phyloP scores from a whole-genome alignment of 2,113 vertebrate species.

The Plectropomus leopardus region DNA sequence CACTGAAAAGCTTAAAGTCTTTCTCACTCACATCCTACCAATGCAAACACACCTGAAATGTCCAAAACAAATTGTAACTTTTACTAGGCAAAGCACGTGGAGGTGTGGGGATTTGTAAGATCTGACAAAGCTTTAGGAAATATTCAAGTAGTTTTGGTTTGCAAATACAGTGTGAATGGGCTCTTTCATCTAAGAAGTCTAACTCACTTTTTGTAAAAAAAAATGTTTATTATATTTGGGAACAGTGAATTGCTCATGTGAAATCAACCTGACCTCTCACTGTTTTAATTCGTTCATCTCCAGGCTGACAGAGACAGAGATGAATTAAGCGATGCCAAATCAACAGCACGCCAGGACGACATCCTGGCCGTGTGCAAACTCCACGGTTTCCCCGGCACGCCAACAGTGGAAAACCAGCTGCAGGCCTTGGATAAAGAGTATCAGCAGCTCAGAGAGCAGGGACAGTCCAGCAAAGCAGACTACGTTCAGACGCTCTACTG shows the following conservation, averaged over 20 bases:
- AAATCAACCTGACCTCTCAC: neutral
- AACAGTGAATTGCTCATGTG: neutral
- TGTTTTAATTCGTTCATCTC: neutral
- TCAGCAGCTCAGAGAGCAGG: slow-evolving; percentile 79
- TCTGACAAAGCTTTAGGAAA: neutral
- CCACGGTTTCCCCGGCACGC: slow-evolving; percentile 72
- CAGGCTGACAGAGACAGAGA: slow-evolving; percentile 61
- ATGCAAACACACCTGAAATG: neutral
- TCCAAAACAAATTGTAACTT: neutral
- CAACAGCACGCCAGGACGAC: slow-evolving; percentile 77
- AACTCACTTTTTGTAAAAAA: no score
- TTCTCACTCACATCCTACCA: neutral
- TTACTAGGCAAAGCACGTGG: no score
- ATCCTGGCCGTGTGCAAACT: slow-evolving; percentile 82
- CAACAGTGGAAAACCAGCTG: slow-evolving; percentile 78
- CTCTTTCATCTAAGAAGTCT: neutral
- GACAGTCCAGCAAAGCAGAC: slow-evolving; percentile 78
- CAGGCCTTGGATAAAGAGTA: slow-evolving; percentile 82
- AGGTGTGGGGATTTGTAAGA: neutral
- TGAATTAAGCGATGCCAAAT: slow-evolving; percentile 71
- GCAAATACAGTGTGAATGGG: neutral
- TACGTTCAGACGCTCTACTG: slow-evolving; percentile 81
- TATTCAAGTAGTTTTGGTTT: neutral
- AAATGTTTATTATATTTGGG: no score
- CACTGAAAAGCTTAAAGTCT: neutral